Conservation (phyloP, 2,888 invertebrate genomes). For the Sisyra terminalis region DNA sequence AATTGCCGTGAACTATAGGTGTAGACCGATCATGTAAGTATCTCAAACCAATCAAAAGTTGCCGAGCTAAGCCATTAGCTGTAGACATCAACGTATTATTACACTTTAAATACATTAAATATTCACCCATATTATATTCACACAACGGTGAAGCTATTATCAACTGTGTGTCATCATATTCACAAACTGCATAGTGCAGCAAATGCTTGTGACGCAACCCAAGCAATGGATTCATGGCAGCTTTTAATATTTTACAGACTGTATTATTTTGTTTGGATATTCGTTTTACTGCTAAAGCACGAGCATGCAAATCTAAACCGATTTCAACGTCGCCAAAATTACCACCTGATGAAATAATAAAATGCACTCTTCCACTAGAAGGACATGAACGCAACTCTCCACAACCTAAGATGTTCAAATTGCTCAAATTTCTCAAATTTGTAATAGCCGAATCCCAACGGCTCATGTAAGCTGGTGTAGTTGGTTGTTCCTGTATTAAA, state of each 20-base stretch:
- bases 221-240: constrained; percentile 19
- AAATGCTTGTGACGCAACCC: constrained; percentile 19
- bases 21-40: constrained; percentile 22
- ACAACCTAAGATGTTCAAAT: constrained; percentile 13
- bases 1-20: constrained; percentile 26
- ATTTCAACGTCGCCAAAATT: constrained; percentile 24
- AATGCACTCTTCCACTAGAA: constrained; percentile 16
- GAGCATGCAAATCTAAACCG: constrained; percentile 20
- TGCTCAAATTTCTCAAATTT: constrained; percentile 8
- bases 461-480: constrained; percentile 6
- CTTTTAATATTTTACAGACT: constrained; percentile 16
- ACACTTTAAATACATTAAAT: constrained; percentile 16
- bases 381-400: constrained; percentile 18
- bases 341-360: constrained; percentile 20
- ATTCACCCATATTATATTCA: constrained; percentile 25
- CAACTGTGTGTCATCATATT: constrained; percentile 17
- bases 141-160: constrained; percentile 23
- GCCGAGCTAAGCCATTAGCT: constrained; percentile 2
- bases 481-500: neutral
- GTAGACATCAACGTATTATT: neutral
- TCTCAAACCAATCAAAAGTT: constrained; percentile 18
- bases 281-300: constrained; percentile 15
- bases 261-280: constrained; percentile 6
- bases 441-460: constrained; percentile 8
- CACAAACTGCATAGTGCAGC: constrained; percentile 20